Evolutionary conservation across 2,888 invertebrate species (phyloP), one percentile per base, ranked within the genome.

Genomic region (Ectemnius cavifrons): DNA sequence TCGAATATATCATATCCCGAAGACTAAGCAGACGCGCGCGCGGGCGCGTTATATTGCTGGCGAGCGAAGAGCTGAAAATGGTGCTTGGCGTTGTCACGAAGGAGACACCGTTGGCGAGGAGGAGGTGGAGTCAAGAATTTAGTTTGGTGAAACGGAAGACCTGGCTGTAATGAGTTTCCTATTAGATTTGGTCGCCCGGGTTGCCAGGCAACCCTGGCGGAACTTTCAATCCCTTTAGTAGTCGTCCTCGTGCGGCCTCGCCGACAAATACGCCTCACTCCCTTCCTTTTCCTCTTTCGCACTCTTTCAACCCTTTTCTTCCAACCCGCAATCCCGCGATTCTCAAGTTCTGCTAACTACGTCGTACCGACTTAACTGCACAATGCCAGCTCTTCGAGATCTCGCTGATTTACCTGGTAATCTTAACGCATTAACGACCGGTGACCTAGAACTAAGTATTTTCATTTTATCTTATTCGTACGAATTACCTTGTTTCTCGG

Each of bases 131-230:
- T 83, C 77, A 85, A 86, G 85, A 88, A 88, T 86, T 87, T 86
- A 87, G 86, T 86, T 85, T 83, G 82, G 79, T 78, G 85, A 85
- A 87, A 87, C 85, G 88, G 86, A 87, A 86, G 86, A 84, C 84
- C 83, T 76, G 82, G 78, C 83, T 84, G 86, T 89, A 89, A 90
- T 89, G 89, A 89, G 88, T 89, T 89, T 89, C 87, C 88, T 89
- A 90, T 89, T 90, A 89, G 89, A 89, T 89, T 89, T 89, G 82
- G 86, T 87, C 82, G 84, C 82, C 75, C 72, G 37, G 72, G 88
- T 86, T 84, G 84, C 88, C 84, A 81, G 84, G 84, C 84, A 83
- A 89, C 87, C 77, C 52, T 69, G 73, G 65, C 78, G 80, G 82
- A 86, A 85, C 85, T 88, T 86, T 84, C 84, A 81, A 84, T 85